Base-by-base conservation (phyloP, 2,888 invertebrate species). In the Heliothis peltigera region DNA sequence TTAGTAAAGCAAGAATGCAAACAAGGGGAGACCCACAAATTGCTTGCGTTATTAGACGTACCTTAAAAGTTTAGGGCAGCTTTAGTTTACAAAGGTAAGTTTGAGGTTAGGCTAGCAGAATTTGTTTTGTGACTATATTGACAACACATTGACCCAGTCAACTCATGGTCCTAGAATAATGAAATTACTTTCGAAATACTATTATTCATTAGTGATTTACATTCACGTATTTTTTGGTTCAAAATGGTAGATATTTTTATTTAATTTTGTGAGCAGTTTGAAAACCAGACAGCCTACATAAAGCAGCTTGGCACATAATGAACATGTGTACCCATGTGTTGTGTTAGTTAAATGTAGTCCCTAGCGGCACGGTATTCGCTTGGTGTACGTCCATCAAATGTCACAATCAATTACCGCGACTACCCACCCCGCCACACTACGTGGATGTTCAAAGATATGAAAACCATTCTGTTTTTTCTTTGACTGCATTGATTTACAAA, bases 41-140 rank as follows among this genome's bases (percentile, higher is more conserved):
- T 92, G 92, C 93, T 91, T 89, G 91, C 91, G 90, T 94, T 94
- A 94, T 94, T 94, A 95, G 89, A 89, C 88, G 90, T 86, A 88
- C 92, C 93, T 92, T 91, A 92, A 95, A 94, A 94, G 92, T 94
- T 95, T 92, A 91, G 90, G 92, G 91, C 88, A 89, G 86, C 84
- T 88, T 91, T 89, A 88, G 92, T 94, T 94, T 92, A 87, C 91
- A 91, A 87, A 94, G 93, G 93, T 90, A 91, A 89, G 88, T 91
- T 85, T 81, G 87, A 89, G 87, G 93, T 91, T 89, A 87, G 76
- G 82, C 87, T 86, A 89, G 88, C 87, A 80, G 86, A 89, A 92
- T 93, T 93, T 94, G 89, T 92, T 92, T 92, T 91, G 85, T 79
- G 84, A 84, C 81, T 88, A 87, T 91, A 91, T 93, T 90, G 92